Evolutionary conservation across 1,140 invertebrate genomes (phyloP).

Genomic region (Eupeodes corollae): DNA sequence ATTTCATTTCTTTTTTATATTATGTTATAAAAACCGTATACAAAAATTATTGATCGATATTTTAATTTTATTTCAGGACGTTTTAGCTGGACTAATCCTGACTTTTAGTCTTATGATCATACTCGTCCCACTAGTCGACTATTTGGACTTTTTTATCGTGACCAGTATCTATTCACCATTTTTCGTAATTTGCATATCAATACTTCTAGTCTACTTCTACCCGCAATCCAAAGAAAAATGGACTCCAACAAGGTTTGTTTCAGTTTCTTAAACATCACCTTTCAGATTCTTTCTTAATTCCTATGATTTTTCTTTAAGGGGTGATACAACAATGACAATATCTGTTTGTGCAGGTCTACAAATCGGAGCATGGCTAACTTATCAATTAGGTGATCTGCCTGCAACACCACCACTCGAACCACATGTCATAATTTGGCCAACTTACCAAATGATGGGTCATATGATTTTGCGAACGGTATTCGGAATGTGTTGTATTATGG

Average conservation of each 20-base stretch:
- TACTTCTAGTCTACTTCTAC: slow-evolving; percentile 58
- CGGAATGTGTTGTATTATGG: slow-evolving; percentile 59
- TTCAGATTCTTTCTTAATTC: slow-evolving; percentile 41
- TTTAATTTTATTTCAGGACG: slow-evolving; percentile 49
- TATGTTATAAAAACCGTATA: too few species aligned
- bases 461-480: slow-evolving; percentile 56
- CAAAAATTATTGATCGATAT: too few species aligned
- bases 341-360: slow-evolving; percentile 68
- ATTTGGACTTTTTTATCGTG: slow-evolving; percentile 59
- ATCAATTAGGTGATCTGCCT: slow-evolving; percentile 53
- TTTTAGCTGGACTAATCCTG: slow-evolving; percentile 60
- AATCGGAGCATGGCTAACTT: slow-evolving; percentile 74
- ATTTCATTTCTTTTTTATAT: too few species aligned
- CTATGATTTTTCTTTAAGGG: slow-evolving; percentile 42
- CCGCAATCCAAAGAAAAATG: slow-evolving; percentile 57
- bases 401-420: slow-evolving; percentile 41
- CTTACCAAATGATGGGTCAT: slow-evolving; percentile 53
- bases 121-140: slow-evolving; percentile 49
- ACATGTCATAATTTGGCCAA: slow-evolving; percentile 67
- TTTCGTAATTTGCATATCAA: slow-evolving; percentile 49
- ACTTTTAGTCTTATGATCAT: slow-evolving; percentile 55
- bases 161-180: slow-evolving; percentile 53
- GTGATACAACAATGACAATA: slow-evolving; percentile 75
- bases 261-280: too few species aligned
- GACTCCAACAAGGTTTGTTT: slow-evolving; percentile 54